A percentile compares a stretch with the other conserved stretches of the same genome.
Conservation (phyloP, 2,113 vertebrate genomes). For the Syngnathus typhle region DNA sequence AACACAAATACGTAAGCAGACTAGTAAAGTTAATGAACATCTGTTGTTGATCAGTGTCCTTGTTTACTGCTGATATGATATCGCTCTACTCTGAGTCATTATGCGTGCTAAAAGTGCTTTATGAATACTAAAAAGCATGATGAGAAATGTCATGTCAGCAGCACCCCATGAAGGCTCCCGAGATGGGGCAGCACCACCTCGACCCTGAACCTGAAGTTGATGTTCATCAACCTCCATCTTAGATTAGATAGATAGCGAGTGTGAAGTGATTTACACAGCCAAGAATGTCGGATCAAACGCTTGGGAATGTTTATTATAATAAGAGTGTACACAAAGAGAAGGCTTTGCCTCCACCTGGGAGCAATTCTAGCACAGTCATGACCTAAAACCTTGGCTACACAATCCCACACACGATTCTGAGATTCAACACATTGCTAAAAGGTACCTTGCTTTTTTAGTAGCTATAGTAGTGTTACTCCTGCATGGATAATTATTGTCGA, state of each 20-base stretch:
- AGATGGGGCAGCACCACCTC: slow-evolving; percentile 5
- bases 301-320: not conserved
- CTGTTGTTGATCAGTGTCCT: slow-evolving; percentile 50
- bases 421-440: not conserved
- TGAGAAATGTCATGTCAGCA: slow-evolving; percentile 19
- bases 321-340: not conserved
- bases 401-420: not conserved
- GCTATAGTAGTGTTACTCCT: not conserved
- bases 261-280: not conserved
- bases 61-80: slow-evolving; percentile 26
- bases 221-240: slow-evolving; percentile 24
- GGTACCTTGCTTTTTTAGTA: no score
- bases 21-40: slow-evolving; percentile 37
- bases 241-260: not conserved
- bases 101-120: not conserved
- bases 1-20: slow-evolving; percentile 27
- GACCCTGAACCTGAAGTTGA: slow-evolving; percentile 12
- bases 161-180: slow-evolving; percentile 17
- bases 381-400: not conserved
- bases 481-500: no score
- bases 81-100: not conserved
- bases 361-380: not conserved
- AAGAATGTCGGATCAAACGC: not conserved
- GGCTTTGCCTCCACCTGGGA: not conserved
- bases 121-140: slow-evolving; percentile 30